These are phyloP conservation scores for Trissolcus basalis DNA, from an alignment of 1,140 invertebrate species.

Conservation along the genomic window DNA sequence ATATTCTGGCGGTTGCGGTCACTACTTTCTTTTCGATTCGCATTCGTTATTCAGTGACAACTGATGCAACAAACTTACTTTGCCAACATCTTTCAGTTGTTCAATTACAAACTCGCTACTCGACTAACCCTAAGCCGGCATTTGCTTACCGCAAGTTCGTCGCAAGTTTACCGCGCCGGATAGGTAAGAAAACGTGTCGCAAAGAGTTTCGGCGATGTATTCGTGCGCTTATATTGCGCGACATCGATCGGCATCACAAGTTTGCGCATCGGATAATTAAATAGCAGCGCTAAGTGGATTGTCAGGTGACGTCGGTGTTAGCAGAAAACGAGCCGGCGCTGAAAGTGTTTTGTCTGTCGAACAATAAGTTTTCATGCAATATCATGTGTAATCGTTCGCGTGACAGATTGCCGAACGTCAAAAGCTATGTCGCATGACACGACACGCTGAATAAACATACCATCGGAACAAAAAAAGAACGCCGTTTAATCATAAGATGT, in stretches of 20 bases:
- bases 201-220: slow-evolving; percentile 9
- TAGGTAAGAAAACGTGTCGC: slow-evolving; percentile 27
- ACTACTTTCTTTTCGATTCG: no score
- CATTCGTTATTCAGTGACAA: no score
- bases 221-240: not conserved
- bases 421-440: not conserved
- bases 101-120: slow-evolving; percentile 21
- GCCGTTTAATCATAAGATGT: slow-evolving; percentile 12
- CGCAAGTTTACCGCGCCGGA: slow-evolving; percentile 23
- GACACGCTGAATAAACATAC: not conserved
- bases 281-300: slow-evolving; percentile 18
- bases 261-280: slow-evolving; percentile 27
- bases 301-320: slow-evolving; percentile 9
- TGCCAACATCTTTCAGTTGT: slow-evolving; percentile 17
- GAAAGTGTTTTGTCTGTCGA: not conserved
- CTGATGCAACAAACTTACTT: no score
- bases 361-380: slow-evolving; percentile 10
- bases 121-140: slow-evolving; percentile 4
- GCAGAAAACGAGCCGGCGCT: slow-evolving; percentile 13
- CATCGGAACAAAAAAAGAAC: not conserved
- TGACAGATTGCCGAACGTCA: slow-evolving; percentile 9
- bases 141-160: slow-evolving; percentile 25
- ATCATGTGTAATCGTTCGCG: not conserved
- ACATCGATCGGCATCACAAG: slow-evolving; percentile 23
- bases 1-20: no score